Conservation (phyloP, 2,888 invertebrate species). For the Macrosiphum euphorbiae region DNA sequence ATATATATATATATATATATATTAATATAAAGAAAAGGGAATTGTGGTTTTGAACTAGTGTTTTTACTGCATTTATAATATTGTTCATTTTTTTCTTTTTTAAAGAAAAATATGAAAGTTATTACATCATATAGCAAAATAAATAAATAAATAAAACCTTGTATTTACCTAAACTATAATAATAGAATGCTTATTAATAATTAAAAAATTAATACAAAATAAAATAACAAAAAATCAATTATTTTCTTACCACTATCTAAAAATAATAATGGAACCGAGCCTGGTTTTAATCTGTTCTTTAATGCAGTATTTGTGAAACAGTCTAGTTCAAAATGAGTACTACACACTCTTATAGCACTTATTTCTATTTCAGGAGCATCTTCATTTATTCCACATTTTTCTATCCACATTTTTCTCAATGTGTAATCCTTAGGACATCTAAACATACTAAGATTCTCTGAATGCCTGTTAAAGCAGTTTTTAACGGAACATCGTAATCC, state of each 20-base stretch:
- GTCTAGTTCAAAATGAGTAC: not conserved
- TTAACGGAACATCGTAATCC: not conserved
- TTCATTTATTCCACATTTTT: not conserved
- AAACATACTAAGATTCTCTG: not conserved
- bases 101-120: not conserved
- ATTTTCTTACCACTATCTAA: not conserved
- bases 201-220: not conserved
- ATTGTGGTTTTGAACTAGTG: no score
- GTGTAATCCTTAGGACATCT: not conserved
- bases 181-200: no score
- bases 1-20: no score
- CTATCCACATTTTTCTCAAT: not conserved
- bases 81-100: not conserved
- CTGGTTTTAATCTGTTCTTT: not conserved
- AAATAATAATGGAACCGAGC: constrained; percentile 15
- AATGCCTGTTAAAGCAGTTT: not conserved
- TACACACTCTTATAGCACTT: not conserved
- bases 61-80: no score
- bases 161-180: no score
- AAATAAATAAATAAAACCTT: no score
- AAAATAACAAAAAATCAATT: not conserved
- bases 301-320: not conserved
- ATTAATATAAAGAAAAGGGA: no score
- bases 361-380: not conserved
- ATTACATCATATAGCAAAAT: not conserved